Base-by-base conservation (phyloP, 2,113 vertebrate species). In the Cisticola juncidis region DNA sequence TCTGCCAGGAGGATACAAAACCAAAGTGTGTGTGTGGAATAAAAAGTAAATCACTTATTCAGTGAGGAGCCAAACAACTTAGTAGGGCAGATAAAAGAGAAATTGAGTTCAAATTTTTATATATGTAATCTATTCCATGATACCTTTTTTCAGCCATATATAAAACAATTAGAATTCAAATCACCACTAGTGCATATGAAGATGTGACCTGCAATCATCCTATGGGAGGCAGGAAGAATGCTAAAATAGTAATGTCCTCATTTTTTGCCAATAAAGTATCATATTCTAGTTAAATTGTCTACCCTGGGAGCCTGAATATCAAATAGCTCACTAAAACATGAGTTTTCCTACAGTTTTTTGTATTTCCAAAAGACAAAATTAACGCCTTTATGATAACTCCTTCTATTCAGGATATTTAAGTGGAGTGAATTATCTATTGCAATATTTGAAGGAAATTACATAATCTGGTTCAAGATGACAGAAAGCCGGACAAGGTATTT, bases 151-250 rank as follows among this genome's bases (percentile, higher is more conserved):
- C 25, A 23, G 23, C 4, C 45, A 87, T 60, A 94, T 91, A 78
- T 56, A 76, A 90, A 94, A 69, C 48, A n/a, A 74, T 84, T 73
- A 56, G 44, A 64, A 94, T 89, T 89, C 80, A 89, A 81, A 66
- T 38, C 69, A 84, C 15, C 12, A 31, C 10, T 8, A 48, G 5
- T 66, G 31, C 29, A 88, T 93, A 80, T 80, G 83, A 92, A 93
- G 16, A 51, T 73, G 35, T 80, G 74, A 86, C 74, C 82, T 90
- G 25, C 51, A 86, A 94, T 90, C 64, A 35, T 71, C 2, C 76
- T 48, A 47, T 7, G 80, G 53, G 86, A 85, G 65, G 25, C n/a
- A 71, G 31, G 28, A 71, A 65, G 69, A 83, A 91, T 76, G 40
- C 6, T 88, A 83, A 81, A 1, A 13, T 64, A 19, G 14, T 78